Base-by-base conservation (phyloP, 2,888 invertebrate species). In the Neocrepidodera transversa region DNA sequence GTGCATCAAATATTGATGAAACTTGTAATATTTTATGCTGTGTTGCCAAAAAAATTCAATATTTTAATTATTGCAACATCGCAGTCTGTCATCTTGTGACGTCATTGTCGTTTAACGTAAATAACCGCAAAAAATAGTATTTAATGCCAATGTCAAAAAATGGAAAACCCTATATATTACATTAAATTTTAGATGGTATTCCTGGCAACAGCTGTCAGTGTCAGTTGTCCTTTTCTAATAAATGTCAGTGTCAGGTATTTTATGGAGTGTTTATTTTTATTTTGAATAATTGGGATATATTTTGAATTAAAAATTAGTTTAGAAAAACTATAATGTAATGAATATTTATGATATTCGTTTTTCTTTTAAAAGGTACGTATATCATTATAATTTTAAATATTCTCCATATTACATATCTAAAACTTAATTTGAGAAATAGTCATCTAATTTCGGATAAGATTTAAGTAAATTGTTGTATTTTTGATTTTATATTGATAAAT, bases 191-290 rank as follows among this genome's bases (percentile, higher is more conserved):
- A n/a, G n/a, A n/a, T n/a, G n/a, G n/a, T n/a, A n/a, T n/a, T n/a
- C n/a, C n/a, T n/a, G n/a, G n/a, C 2, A 38, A 10, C 38, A 38
- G 6, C 28, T 50, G 50, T 50, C 50, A 50, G 6, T n/a, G 13
- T 32, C 13, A n/a, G 32, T 32, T 32, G 32, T 13, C 38, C 17
- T 38, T 14, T 38, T 17, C 38, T 38, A 38, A 2, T 38, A 38
- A 54, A 45, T 54, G 54, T 54, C 54, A 54, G 36, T 23, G 14
- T 36, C 8, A 11, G 18, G 20, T 45, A 35, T 54, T 35, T 45
- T 54, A 36, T 36, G 47, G 26, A 45, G 53, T 53, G 47, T 54
- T 54, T 54, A 54, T 54, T 54, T 54, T 54, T 53, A 53, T 54
- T 54, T 54, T 45, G 28, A 54, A 35, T 45, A 54, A 45, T 18